phyloP scores from a whole-genome alignment of 2,113 vertebrate genomes.

The Campylomormyrus numenius region DNA sequence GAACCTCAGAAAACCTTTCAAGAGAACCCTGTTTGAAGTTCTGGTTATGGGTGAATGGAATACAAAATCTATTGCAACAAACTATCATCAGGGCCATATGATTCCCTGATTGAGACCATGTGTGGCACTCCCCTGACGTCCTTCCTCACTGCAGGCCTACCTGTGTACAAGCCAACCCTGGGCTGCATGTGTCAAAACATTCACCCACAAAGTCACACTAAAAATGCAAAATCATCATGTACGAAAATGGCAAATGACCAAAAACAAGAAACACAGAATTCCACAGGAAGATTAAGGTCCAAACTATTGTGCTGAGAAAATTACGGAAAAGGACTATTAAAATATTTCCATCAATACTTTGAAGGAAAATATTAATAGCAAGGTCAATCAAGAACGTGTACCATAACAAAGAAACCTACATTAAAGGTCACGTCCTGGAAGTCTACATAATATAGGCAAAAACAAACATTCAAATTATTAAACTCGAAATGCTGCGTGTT shows the following conservation, averaged over 20 bases:
- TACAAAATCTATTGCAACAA: slow-evolving; percentile 76
- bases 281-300: not conserved
- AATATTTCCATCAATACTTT: slow-evolving; percentile 46
- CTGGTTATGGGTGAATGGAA: slow-evolving; percentile 80
- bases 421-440: slow-evolving; percentile 55
- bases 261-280: not conserved
- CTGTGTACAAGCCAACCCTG: slow-evolving; percentile 29
- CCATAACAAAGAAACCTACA: slow-evolving; percentile 52
- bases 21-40: slow-evolving; percentile 72
- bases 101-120: slow-evolving; percentile 84
- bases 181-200: slow-evolving; percentile 70
- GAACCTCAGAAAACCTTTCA: slow-evolving; percentile 75
- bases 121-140: slow-evolving; percentile 66
- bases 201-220: slow-evolving; percentile 55
- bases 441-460: slow-evolving; percentile 14
- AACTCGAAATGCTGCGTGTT: slow-evolving; percentile 49
- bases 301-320: not conserved
- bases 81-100: slow-evolving; percentile 68
- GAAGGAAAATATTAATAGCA: slow-evolving; percentile 42
- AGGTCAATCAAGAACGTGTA: not conserved
- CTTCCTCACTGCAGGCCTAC: slow-evolving; percentile 51
- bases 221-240: slow-evolving; percentile 35
- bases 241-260: not conserved
- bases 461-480: slow-evolving; percentile 22
- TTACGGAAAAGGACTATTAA: not conserved